Base-by-base conservation (phyloP, 2,888 invertebrate species). In the Belgica antarctica region DNA sequence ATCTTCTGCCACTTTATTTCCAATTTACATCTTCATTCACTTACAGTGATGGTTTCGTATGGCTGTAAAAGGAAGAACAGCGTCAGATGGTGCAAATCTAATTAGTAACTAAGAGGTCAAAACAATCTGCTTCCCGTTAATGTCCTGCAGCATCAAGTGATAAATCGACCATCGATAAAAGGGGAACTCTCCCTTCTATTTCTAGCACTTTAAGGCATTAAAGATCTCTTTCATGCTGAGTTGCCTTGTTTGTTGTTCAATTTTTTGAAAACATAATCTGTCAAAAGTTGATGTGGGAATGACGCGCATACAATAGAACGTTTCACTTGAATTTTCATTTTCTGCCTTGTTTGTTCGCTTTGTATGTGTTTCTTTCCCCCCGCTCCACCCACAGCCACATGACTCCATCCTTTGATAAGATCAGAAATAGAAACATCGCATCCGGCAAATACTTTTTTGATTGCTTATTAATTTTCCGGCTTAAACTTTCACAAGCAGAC, bases 51-150 rank as follows among this genome's bases (percentile, higher is more conserved):
- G 34, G 34, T 34, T 12, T 41, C 3, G 15, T 41, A 41, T 12
- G 15, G 41, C 15, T 27, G 8, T 46, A 46, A 19, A 46, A 36
- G 7, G 8, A 10, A 46, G 12, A 7, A 57, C 27, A 62, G n/a
- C 34, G 62, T 34, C 62, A 62, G 27, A 62, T 62, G 62, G 62
- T 17, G 19, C 22, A 62, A 34, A 62, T 62, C 31, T 62, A 62
- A 62, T 62, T 62, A 62, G 17, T 34, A 4, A 57, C 25, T 34
- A 31, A 25, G 31, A 62, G 62, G 62, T 62, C 62, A 62, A 3
- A 62, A 2, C 62, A 62, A 62, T 62, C 7, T 62, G 62, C 62
- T 62, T 12, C 62, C n/a, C n/a, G 8, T 28, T 34, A 27, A 25
- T 25, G 22, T 62, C 19, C 31, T 28, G 19, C 62, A 19, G 7